Percentiles rank a stretch among this genome's conserved stretches.
phyloP scores from a whole-genome alignment of 2,113 vertebrate genomes.

The Sylvicapra grimmia region DNA sequence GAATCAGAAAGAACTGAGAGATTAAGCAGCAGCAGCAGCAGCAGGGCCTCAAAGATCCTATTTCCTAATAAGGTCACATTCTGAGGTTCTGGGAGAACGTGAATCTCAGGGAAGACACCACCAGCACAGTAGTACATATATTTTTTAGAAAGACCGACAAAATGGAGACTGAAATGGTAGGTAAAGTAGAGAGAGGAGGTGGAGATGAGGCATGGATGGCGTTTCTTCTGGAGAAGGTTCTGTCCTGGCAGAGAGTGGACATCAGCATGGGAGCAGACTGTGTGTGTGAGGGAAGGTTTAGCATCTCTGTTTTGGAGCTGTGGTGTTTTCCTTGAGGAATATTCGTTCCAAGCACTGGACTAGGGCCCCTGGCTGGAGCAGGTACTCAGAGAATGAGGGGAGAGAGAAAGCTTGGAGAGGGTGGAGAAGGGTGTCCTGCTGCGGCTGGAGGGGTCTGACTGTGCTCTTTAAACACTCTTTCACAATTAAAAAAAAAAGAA shows the following conservation, averaged over 20 bases:
- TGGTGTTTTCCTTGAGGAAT: not conserved
- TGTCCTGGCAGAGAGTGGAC: not conserved
- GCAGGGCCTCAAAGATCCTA: not conserved
- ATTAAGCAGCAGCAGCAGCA: not conserved
- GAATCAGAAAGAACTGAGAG: not conserved
- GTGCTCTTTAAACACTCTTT: not conserved
- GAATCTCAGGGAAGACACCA: not conserved
- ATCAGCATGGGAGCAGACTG: rapidly evolving
- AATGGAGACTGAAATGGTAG: not conserved
- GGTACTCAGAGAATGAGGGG: not conserved
- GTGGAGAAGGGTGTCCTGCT: not conserved
- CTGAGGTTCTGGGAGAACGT: not conserved
- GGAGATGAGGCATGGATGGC: not conserved
- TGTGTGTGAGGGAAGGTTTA: too few species aligned
- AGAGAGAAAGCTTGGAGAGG: not conserved
- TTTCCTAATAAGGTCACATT: not conserved
- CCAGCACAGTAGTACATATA: too few species aligned
- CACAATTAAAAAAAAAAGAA: not conserved
- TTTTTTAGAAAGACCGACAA: not conserved
- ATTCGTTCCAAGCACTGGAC: too few species aligned
- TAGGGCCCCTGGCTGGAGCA: too few species aligned
- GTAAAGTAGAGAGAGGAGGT: not conserved
- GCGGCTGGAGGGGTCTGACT: rapidly evolving
- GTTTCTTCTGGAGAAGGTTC: not conserved
- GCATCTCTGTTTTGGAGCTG: not conserved